Evolutionary conservation across 2,113 vertebrate species (phyloP), one percentile per base, ranked within the genome.

Genomic region (Sisor rabdophorus): DNA sequence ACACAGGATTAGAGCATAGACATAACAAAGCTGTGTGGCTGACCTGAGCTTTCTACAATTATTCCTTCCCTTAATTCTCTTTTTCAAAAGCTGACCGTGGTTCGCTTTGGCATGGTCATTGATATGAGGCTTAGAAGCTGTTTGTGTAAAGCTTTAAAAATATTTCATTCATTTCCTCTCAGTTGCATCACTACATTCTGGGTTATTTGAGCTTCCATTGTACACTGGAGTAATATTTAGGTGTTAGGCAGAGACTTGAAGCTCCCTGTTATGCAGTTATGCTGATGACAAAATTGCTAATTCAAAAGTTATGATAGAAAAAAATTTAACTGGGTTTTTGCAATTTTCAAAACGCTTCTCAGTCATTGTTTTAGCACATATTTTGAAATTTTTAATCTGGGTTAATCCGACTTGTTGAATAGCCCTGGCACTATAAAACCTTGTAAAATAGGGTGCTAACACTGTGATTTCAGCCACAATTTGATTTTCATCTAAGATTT

Each of bases 1-100:
- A 82, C 78, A 82, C 79, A 77, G 71, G 81, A 82, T 82, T 82
- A 82, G 74, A 60, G 44, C 44, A 26, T 76, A 75, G 78, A 80
- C 79, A 80, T 55, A 60, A 36, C 77, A 74, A 58, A 48, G 61
- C 44, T 78, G 71, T 50, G 50, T 32, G 16, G 52, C 64, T 78
- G 55, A 69, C 65, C 71, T 69, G n/a, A 59, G 30, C 61, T 74
- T 73, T 53, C 8, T 11, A 15, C 26, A 7, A n/a, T n/a, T n/a
- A n/a, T n/a, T n/a, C n/a, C n/a, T 32, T 22, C 17, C 30, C 54
- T 58, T 17, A 54, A 60, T 11, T 53, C 30, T 60, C 22, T 4
- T 69, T 52, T 12, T 52, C 52, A 69, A 69, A 69, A 69, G 1
- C 47, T 30, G 47, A 50, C 47, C 7, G 47, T 52, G 24, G 65